Conservation (phyloP, 35 echinoderm and acorn worm genomes). For the Nesometra sesokonis region DNA sequence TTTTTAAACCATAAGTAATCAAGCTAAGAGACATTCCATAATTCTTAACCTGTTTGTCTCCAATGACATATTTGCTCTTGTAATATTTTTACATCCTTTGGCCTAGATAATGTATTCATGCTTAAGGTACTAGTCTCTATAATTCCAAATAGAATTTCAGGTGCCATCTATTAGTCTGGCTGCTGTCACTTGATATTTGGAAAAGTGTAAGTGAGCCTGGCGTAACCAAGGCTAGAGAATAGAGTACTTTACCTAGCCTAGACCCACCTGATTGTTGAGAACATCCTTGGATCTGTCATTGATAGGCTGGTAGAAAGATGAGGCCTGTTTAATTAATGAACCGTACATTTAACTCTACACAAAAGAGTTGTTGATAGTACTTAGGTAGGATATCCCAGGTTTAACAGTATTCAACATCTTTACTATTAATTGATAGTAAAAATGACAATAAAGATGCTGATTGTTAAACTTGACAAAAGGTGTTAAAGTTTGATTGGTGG, state of each 20-base stretch:
- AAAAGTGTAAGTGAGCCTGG: neutral
- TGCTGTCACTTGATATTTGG: neutral
- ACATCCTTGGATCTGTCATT: neutral
- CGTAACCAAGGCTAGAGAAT: neutral
- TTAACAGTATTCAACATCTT: too few relatives aligned
- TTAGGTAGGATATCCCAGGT: too few relatives aligned
- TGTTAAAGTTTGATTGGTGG: too few relatives aligned
- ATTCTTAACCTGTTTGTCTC: too few relatives aligned
- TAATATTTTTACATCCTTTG: too few relatives aligned
- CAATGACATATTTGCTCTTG: too few relatives aligned
- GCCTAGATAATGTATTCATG: too few relatives aligned
- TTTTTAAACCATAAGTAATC: too few relatives aligned
- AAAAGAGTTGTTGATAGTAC: neutral
- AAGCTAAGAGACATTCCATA: too few relatives aligned
- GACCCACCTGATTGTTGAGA: neutral
- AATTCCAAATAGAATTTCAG: neutral
- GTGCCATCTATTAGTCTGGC: neutral
- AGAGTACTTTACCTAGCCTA: neutral
- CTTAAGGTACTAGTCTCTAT: neutral
- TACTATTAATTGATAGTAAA: too few relatives aligned
- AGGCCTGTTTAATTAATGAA: neutral
- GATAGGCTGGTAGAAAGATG: neutral
- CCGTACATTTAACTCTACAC: neutral
- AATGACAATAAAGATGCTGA: too few relatives aligned
- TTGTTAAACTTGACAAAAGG: too few relatives aligned